A percentile compares a stretch with the other conserved stretches of the same genome.
These are phyloP conservation scores for Didymodactylos carnosus DNA, from an alignment of 2,888 invertebrate species.

Conservation along the genomic window DNA sequence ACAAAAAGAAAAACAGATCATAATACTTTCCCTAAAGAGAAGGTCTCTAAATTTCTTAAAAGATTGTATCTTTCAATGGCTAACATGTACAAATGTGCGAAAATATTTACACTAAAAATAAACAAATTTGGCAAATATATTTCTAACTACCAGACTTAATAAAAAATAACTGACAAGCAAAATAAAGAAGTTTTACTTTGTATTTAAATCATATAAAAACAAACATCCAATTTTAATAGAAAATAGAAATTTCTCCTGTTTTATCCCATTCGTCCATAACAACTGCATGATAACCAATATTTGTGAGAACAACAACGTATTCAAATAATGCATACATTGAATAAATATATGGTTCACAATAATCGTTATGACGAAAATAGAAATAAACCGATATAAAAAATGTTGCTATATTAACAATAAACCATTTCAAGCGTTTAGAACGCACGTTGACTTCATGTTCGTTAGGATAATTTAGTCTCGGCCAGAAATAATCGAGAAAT, in stretches of 20 bases:
- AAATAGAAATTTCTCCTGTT: not conserved
- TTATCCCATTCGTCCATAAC: not conserved
- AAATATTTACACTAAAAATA: too few relatives aligned
- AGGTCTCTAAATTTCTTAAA: too few relatives aligned
- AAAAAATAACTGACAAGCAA: too few relatives aligned
- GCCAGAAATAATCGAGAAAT: not conserved
- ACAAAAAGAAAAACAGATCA: too few relatives aligned
- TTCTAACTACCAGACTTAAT: too few relatives aligned
- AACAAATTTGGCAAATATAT: too few relatives aligned
- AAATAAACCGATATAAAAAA: not conserved
- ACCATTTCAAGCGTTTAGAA: not conserved
- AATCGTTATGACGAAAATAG: conserved; percentile 5
- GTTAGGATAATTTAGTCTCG: not conserved
- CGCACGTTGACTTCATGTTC: not conserved
- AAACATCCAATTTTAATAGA: not conserved
- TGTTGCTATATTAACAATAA: not conserved
- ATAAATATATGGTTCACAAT: conserved; percentile 7
- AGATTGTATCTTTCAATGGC: too few relatives aligned
- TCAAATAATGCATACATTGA: conserved; percentile 2
- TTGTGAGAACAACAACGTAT: conserved; percentile 2
- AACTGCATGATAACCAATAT: conserved; percentile 8
- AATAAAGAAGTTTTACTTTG: too few relatives aligned
- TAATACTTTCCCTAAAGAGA: too few relatives aligned
- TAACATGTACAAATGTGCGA: too few relatives aligned
- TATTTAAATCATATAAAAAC: too few relatives aligned